Evolutionary conservation across 2,888 invertebrate species (phyloP).

Genomic region (Lissonota sp.): DNA sequence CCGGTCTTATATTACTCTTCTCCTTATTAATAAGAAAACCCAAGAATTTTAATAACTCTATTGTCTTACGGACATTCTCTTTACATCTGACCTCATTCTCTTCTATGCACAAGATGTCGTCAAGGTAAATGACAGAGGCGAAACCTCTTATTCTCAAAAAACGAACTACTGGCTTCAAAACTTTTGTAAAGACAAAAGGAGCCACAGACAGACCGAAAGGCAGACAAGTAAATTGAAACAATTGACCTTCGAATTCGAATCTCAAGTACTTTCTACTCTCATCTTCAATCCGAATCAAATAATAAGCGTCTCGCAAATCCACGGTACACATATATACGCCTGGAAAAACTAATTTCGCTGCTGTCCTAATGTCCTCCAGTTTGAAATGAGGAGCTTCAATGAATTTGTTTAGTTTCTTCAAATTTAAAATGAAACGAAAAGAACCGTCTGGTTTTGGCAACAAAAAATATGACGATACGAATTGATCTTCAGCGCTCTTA

Average conservation of each 20-base stretch:
- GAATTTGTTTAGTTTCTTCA: constrained; percentile 15
- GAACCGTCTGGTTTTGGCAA: constrained; percentile 53
- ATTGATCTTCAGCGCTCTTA: constrained; percentile 25
- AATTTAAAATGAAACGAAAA: constrained; percentile 57
- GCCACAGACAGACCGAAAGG: constrained; percentile 41
- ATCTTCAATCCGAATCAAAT: constrained; percentile 17
- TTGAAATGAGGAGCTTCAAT: constrained; percentile 30
- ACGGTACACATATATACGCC: constrained; percentile 18
- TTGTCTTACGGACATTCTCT: constrained; percentile 8
- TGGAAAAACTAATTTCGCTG: constrained; percentile 17
- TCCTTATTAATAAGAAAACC: constrained; percentile 39
- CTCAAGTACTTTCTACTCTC: constrained; percentile 28
- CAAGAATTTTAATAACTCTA: constrained; percentile 10
- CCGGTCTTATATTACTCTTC: constrained; percentile 19
- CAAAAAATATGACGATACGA: constrained; percentile 57
- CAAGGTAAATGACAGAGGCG: constrained; percentile 42
- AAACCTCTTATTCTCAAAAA: constrained; percentile 32
- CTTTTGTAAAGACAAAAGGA: constrained; percentile 52
- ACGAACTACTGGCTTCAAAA: constrained; percentile 49
- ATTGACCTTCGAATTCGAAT: constrained; percentile 44
- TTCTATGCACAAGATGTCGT: constrained; percentile 47
- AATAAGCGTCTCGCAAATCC: constrained; percentile 60
- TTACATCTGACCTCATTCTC: constrained; percentile 11
- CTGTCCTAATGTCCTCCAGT: constrained; percentile 5
- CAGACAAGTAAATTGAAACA: constrained; percentile 53